Percentiles rank a stretch among this genome's conserved stretches.
Conservation (phyloP, 2,113 vertebrate genomes). For the Poeciliopsis turrubarensis region DNA sequence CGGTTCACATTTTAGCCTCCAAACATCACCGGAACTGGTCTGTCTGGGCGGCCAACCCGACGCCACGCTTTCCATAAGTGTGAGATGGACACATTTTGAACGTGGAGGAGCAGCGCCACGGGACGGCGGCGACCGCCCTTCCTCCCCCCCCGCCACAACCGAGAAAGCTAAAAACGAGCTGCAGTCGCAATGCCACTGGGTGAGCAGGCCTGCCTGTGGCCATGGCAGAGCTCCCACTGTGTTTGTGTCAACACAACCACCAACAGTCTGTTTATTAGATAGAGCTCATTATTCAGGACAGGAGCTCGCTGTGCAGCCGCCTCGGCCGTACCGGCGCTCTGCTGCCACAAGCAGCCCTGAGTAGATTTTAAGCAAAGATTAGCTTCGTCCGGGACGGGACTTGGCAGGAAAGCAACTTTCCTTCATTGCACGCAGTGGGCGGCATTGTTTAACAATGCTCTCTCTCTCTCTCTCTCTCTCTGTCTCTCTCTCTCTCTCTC, state of each 20-base stretch:
- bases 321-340: conserved; percentile 32
- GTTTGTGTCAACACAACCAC: conserved; percentile 63
- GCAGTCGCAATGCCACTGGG: conserved; percentile 51
- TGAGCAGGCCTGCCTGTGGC: conserved; percentile 59
- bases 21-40: conserved; percentile 20
- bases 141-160: conserved; percentile 19
- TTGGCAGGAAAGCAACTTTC: conserved; percentile 46
- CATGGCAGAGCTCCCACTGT: conserved; percentile 55
- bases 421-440: conserved; percentile 22
- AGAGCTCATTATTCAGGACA: conserved; percentile 75
- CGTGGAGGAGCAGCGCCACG: conserved; percentile 44
- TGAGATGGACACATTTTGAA: conserved; percentile 12
- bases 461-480: conserved; percentile 30
- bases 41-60: conserved; percentile 27
- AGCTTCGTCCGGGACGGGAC: conserved; percentile 43
- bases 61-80: conserved; percentile 17
- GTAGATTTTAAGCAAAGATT: conserved; percentile 58
- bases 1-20: conserved; percentile 35
- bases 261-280: conserved; percentile 67
- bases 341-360: conserved; percentile 50
- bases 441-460: conserved; percentile 16
- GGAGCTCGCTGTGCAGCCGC: conserved; percentile 44
- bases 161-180: conserved; percentile 62
- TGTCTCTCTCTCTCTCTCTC: no score
- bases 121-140: conserved; percentile 51